Conservation (phyloP, 2,797 vertebrate species). For the Aphelocoma californica region DNA sequence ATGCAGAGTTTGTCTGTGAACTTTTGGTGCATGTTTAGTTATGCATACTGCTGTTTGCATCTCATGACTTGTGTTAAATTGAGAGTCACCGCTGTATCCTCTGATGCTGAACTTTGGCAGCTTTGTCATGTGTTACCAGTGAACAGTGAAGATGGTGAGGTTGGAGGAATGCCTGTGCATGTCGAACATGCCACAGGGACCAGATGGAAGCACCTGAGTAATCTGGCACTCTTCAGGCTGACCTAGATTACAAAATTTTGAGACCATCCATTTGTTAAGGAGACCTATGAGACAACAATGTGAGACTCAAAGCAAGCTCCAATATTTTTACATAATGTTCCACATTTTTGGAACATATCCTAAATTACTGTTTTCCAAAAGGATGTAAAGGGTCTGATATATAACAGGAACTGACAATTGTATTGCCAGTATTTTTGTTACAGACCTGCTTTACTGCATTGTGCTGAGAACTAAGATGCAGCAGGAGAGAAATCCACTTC, state of each 20-base stretch:
- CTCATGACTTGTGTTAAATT: neutral
- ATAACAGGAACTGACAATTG: neutral
- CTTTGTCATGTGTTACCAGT: neutral
- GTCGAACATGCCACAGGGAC: neutral
- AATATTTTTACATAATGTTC: neutral
- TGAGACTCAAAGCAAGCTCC: neutral
- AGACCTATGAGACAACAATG: neutral
- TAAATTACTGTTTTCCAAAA: neutral
- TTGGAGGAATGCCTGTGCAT: neutral
- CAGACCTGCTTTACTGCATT: neutral
- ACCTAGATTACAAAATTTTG: neutral
- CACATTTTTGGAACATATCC: neutral
- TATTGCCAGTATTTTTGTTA: neutral
- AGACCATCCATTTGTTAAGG: neutral
- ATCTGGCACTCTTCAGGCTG: conserved; percentile 16
- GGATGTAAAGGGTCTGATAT: neutral
- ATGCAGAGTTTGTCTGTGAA: neutral
- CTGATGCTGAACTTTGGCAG: neutral
- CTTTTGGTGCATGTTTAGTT: neutral
- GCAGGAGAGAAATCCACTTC: neutral
- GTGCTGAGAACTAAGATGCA: neutral
- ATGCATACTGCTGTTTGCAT: neutral
- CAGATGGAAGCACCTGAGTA: conserved; percentile 42
- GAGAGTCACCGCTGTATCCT: neutral
- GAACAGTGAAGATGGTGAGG: neutral